Conservation (phyloP, 2,113 vertebrate species). For the Pygoscelis adeliae region DNA sequence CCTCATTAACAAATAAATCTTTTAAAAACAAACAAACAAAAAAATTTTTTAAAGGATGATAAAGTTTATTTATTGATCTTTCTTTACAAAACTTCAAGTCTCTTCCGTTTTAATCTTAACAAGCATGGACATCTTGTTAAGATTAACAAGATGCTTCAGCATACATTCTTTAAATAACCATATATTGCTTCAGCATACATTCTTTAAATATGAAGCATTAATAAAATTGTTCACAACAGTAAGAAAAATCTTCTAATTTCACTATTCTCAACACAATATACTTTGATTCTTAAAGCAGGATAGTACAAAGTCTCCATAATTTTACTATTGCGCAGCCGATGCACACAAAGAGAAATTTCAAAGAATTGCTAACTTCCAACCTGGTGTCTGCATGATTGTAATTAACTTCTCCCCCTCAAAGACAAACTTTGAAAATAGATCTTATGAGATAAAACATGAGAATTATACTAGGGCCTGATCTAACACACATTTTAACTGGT, state of each 20-base stretch:
- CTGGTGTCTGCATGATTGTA: background rate
- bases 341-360: background rate
- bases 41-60: background rate
- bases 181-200: background rate
- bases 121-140: background rate
- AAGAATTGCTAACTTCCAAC: background rate
- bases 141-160: background rate
- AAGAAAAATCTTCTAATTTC: background rate
- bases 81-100: background rate
- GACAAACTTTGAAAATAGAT: background rate
- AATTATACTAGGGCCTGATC: background rate
- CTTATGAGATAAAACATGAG: background rate
- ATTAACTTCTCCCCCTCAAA: background rate
- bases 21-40: background rate
- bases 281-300: background rate
- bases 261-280: background rate
- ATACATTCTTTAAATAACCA: background rate
- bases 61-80: background rate
- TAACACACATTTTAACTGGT: background rate
- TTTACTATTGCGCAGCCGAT: background rate
- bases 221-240: background rate
- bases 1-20: background rate
- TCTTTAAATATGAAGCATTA: background rate
- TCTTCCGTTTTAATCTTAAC: background rate
- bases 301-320: background rate